Percentiles rank a stretch among this genome's conserved stretches.
Conservation (phyloP, 2,797 vertebrate species). For the Microctenopoma steveboyesi region DNA sequence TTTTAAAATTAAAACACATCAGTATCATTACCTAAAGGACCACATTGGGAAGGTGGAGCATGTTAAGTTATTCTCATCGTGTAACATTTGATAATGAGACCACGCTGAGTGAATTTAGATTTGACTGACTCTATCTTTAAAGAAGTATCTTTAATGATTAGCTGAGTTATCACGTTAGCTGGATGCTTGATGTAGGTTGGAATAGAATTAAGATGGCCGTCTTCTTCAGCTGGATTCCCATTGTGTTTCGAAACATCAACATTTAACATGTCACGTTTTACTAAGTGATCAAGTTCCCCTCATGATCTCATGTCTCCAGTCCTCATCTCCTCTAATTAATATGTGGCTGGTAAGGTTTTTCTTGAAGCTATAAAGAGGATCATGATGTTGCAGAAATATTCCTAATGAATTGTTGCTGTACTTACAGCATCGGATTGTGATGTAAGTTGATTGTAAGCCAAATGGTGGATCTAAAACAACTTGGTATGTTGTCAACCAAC, state of each 20-base stretch:
- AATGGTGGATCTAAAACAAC: no score
- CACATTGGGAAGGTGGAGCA: conserved; percentile 16
- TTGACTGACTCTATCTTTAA: not conserved
- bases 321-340: no score
- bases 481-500: no score
- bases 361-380: not conserved
- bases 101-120: conserved; percentile 1
- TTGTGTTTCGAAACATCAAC: no score
- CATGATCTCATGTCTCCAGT: not conserved
- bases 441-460: no score
- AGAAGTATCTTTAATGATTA: conserved; percentile 6
- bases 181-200: no score
- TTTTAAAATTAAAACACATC: conserved; percentile 31
- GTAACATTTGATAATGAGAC: conserved; percentile 8
- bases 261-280: not conserved
- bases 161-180: not conserved
- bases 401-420: no score
- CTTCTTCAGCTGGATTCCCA: not conserved
- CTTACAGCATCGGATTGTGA: no score
- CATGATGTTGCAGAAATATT: not conserved
- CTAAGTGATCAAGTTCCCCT: not conserved
- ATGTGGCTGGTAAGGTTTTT: not conserved
- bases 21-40: conserved; percentile 5
- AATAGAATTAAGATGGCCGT: not conserved
- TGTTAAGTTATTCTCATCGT: conserved; percentile 2